Evolutionary conservation across 2,888 invertebrate species (phyloP).

Genomic region (Chirona hameri): DNA sequence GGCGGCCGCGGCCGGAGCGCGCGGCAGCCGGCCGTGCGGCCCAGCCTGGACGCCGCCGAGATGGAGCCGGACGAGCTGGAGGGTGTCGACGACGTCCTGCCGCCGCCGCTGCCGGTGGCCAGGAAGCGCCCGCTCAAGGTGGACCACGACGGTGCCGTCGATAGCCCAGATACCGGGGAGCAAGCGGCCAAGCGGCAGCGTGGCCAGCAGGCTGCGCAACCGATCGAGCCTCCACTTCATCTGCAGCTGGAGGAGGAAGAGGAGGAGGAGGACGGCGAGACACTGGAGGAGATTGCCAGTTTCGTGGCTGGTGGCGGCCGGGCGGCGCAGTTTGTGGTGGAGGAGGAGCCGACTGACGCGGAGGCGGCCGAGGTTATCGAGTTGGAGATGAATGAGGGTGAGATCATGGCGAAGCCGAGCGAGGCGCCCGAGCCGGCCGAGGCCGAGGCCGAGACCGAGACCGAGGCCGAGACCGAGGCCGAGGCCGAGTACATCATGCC

Average conservation of each 20-base stretch:
- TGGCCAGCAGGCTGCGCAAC: no score
- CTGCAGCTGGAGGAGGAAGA: not conserved
- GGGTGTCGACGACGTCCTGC: not conserved
- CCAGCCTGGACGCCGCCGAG: not conserved
- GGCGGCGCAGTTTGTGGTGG: not conserved
- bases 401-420: slow-evolving; percentile 2
- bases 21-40: not conserved
- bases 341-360: not conserved
- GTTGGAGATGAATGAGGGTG: slow-evolving; percentile 28
- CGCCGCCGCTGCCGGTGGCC: not conserved
- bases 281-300: slow-evolving; percentile 6
- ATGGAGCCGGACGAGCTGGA: not conserved
- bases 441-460: not conserved
- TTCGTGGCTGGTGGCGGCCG: slow-evolving; percentile 1
- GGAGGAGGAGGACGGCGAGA: not conserved
- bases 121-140: no score
- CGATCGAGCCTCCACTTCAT: not conserved
- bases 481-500: slow-evolving; percentile 1
- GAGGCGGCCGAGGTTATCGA: slow-evolving; percentile 24
- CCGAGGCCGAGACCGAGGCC: not conserved
- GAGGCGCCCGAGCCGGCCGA: not conserved
- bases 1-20: not conserved
- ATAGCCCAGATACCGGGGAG: not conserved
- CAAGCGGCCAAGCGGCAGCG: not conserved
- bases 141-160: no score